phyloP scores from a whole-genome alignment of 2,113 vertebrate species.

The Mesitornis unicolor region DNA sequence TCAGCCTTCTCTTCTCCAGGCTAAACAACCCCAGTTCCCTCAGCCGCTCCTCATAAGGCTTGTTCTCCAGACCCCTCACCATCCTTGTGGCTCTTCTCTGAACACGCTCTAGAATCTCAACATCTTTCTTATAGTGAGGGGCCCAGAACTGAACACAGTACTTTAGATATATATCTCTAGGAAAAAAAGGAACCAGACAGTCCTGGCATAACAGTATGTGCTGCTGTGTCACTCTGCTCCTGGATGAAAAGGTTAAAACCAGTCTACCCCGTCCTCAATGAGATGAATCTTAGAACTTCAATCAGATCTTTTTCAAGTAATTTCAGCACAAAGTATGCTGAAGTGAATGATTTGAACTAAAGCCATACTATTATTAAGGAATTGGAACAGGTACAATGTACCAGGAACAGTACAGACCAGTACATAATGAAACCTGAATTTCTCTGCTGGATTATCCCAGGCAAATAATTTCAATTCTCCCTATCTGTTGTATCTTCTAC shows the following conservation, averaged over 20 bases:
- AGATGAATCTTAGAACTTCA: not conserved
- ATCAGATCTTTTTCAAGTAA: not conserved
- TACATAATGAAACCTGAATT: not conserved
- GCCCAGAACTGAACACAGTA: no score
- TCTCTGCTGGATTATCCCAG: not conserved
- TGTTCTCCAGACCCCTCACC: no score
- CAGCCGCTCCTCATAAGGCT: no score
- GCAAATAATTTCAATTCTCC: not conserved
- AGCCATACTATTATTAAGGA: not conserved
- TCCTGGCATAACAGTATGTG: not conserved
- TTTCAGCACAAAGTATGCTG: not conserved
- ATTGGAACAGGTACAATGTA: not conserved
- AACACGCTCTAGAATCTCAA: no score
- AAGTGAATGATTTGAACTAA: not conserved
- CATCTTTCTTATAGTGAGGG: no score
- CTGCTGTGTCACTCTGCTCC: not conserved
- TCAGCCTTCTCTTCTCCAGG: no score
- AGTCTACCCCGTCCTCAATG: accelerated
- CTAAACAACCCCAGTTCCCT: no score
- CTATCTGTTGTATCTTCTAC: not conserved
- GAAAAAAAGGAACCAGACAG: not conserved
- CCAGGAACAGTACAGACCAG: not conserved
- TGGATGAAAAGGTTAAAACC: not conserved
- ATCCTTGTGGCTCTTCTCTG: no score
- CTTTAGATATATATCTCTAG: not conserved